These are phyloP conservation scores for Speoplatyrhinus poulsoni DNA, from an alignment of 2,113 vertebrate species.

Conservation along the genomic window DNA sequence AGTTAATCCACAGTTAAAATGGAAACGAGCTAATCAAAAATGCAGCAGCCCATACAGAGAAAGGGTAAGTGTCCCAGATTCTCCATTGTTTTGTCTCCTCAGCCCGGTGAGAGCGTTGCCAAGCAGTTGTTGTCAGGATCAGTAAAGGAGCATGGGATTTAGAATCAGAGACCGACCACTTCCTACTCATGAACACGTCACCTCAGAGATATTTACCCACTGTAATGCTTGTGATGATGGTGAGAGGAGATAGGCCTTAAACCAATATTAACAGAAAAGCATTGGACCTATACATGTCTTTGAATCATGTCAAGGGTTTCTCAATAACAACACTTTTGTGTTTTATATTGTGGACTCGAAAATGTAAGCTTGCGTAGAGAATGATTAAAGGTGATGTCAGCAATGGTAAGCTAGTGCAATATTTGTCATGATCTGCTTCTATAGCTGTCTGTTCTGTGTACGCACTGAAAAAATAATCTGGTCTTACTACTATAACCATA, in stretches of 20 bases:
- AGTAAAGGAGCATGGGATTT: conserved; percentile 66
- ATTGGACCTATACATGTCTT: conserved; percentile 53
- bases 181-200: conserved; percentile 55
- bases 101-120: conserved; percentile 62
- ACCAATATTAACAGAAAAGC: conserved; percentile 53
- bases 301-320: conserved; percentile 49
- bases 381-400: conserved; percentile 12
- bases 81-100: conserved; percentile 41
- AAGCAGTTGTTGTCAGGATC: conserved; percentile 69
- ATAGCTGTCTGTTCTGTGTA: no score
- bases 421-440: no score
- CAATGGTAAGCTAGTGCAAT: no score
- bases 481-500: not conserved
- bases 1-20: conserved; percentile 14
- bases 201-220: conserved; percentile 57
- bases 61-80: conserved; percentile 36
- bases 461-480: no score
- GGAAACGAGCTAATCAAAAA: conserved; percentile 26
- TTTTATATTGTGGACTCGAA: conserved; percentile 54
- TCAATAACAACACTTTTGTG: conserved; percentile 41
- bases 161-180: conserved; percentile 43
- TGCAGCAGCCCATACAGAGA: conserved; percentile 20
- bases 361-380: conserved; percentile 46
- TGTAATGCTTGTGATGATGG: conserved; percentile 56
- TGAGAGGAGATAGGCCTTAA: conserved; percentile 58